Evolutionary conservation across 2,888 invertebrate species (phyloP).

Genomic region (Incurvaria masculella): DNA sequence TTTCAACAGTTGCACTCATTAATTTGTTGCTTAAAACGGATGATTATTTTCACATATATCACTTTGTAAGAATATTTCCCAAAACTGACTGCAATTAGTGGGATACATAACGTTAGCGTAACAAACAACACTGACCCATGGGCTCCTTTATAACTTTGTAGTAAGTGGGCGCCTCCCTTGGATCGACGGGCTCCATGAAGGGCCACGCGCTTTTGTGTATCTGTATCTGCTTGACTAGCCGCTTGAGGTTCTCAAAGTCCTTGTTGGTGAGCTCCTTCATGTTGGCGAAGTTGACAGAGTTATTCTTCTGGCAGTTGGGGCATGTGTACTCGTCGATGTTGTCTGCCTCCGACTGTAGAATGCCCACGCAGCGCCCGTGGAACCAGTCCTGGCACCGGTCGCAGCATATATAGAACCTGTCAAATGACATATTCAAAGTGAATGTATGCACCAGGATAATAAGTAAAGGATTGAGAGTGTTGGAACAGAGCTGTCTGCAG

Average conservation of each 20-base stretch:
- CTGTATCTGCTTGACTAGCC: conserved; percentile 87
- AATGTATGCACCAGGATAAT: too few species aligned
- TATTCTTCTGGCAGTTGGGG: conserved; percentile 91
- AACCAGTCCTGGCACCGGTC: conserved; percentile 99
- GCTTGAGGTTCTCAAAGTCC: conserved; percentile 80
- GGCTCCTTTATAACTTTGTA: conserved; percentile 94
- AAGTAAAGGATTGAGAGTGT: too few species aligned
- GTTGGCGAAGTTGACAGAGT: conserved; percentile 85
- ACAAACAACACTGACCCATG: conserved; percentile 75
- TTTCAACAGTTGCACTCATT: too few species aligned
- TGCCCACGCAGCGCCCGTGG: conserved; percentile 96
- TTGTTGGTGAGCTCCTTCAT: conserved; percentile 77
- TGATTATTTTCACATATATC: too few species aligned
- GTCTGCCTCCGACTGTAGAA: conserved; percentile 89
- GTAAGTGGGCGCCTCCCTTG: conserved; percentile 94
- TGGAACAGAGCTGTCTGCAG: too few species aligned
- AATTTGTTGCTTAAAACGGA: too few species aligned
- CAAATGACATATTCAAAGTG: too few species aligned
- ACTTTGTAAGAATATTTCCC: too few species aligned
- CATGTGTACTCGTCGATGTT: conserved; percentile 95
- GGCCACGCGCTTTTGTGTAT: conserved; percentile 97
- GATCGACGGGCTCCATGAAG: conserved; percentile 96
- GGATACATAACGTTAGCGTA: too few species aligned
- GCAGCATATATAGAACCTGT: conserved; percentile 97
- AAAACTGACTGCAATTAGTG: too few species aligned